phyloP scores from a whole-genome alignment of 2,888 invertebrate species.

The Diarsia rubi region DNA sequence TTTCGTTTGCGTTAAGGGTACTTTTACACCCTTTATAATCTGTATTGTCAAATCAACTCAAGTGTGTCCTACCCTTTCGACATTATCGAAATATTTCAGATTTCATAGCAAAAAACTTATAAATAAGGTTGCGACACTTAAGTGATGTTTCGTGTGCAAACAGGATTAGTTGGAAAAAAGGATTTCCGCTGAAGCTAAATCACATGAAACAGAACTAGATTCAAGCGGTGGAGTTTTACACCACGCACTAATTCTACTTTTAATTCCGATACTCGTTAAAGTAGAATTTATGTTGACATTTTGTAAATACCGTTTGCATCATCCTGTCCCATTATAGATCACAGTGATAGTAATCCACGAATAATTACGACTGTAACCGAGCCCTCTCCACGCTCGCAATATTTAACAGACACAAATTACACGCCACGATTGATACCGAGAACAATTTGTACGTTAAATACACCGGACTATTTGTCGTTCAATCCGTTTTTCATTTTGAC shows the following conservation, averaged over 20 bases:
- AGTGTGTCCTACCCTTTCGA: neutral
- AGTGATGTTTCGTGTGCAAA: conserved; percentile 1
- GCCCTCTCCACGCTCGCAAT: conserved; percentile 29
- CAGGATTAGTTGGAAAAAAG: conserved; percentile 9
- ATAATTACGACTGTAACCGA: conserved; percentile 55
- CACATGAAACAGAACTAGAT: conserved; percentile 28
- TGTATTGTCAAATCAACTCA: conserved; percentile 7
- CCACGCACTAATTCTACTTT: conserved; percentile 54
- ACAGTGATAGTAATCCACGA: conserved; percentile 46
- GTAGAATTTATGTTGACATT: conserved; percentile 64
- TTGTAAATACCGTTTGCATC: conserved; percentile 62
- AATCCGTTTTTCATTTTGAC: conserved; percentile 37
- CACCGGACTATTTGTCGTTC: conserved; percentile 31
- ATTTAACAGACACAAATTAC: conserved; percentile 37
- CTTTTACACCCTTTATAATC: no score
- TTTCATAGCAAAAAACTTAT: conserved; percentile 3
- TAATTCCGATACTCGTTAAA: conserved; percentile 62
- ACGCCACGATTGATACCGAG: conserved; percentile 30
- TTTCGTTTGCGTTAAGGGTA: no score
- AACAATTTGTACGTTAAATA: conserved; percentile 20
- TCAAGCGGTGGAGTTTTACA: conserved; percentile 22
- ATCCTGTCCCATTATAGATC: conserved; percentile 54
- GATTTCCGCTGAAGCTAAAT: conserved; percentile 7
- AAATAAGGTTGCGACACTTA: neutral
- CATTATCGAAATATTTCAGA: conserved; percentile 6